Conservation (phyloP, 1,140 invertebrate species). For the Idris sp. region DNA sequence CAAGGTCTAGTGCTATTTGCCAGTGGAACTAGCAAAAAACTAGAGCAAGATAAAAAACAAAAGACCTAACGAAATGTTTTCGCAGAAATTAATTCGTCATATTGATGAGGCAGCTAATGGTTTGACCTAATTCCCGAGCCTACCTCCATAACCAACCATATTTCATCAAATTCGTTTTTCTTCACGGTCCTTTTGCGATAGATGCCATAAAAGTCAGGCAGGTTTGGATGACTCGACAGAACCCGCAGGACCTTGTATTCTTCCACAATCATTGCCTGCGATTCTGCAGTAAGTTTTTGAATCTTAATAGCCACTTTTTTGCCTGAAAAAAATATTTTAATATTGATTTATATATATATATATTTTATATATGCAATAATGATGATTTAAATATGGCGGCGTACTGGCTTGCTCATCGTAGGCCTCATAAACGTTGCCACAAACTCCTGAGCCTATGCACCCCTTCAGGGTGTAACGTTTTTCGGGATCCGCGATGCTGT, state of each 20-base stretch:
- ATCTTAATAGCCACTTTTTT: conserved; percentile 90
- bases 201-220: conserved; percentile 91
- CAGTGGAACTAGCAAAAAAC: too few relatives aligned
- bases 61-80: too few relatives aligned
- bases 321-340: too few relatives aligned
- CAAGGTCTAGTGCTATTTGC: too few relatives aligned
- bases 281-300: conserved; percentile 84
- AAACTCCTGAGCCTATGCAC: conserved; percentile 85
- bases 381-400: too few relatives aligned
- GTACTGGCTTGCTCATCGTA: conserved; percentile 84
- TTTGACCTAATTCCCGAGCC: too few relatives aligned
- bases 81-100: too few relatives aligned
- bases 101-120: too few relatives aligned
- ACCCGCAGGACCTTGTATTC: conserved; percentile 91
- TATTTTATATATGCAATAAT: too few relatives aligned
- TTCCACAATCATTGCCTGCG: conserved; percentile 85
- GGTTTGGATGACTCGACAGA: conserved; percentile 86
- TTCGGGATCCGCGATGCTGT: conserved; percentile 82
- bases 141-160: conserved; percentile 95
- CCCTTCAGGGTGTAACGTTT: conserved; percentile 83
- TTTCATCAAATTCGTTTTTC: conserved; percentile 82
- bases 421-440: conserved; percentile 87
- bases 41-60: too few relatives aligned
- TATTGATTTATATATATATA: too few relatives aligned
- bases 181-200: conserved; percentile 83